Conservation (phyloP, 2,888 invertebrate species). For the Corythucha ciliata region DNA sequence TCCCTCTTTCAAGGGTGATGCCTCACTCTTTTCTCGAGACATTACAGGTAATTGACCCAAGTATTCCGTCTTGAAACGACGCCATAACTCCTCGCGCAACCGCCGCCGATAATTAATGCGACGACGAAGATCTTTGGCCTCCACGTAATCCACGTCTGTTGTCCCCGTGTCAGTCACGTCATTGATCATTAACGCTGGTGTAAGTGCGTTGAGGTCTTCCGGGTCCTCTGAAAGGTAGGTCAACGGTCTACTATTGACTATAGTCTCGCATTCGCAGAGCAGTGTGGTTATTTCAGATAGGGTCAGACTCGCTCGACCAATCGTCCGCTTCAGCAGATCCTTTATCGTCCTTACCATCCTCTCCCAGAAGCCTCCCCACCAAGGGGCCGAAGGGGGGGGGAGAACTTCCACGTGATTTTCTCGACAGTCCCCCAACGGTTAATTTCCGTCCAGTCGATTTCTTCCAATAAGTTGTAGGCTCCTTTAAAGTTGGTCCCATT, state of each 20-base stretch:
- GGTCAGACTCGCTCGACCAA: neutral
- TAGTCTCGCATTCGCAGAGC: slow-evolving; percentile 3
- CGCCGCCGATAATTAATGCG: neutral
- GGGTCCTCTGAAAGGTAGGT: slow-evolving; percentile 3
- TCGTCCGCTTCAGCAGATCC: neutral
- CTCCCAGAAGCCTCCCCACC: slow-evolving; percentile 10
- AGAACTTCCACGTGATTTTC: neutral
- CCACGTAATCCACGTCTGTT: neutral
- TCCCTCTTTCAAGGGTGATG: no score
- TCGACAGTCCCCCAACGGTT: slow-evolving; percentile 1
- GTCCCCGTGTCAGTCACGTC: neutral
- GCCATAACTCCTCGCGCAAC: neutral
- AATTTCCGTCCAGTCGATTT: slow-evolving; percentile 11
- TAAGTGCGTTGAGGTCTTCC: neutral
- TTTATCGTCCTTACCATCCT: neutral
- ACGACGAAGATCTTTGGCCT: neutral
- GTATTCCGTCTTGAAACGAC: slow-evolving; percentile 4
- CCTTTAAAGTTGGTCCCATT: slow-evolving; percentile 11
- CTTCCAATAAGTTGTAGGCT: neutral
- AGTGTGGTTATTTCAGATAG: neutral
- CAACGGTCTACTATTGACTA: slow-evolving; percentile 1
- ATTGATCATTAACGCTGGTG: neutral
- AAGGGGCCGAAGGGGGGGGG: slow-evolving; percentile 4
- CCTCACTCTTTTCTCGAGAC: no score
- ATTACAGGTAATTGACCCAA: no score